A percentile compares a stretch with the other conserved stretches of the same genome.
Conservation (phyloP, 2,113 vertebrate species). For the Vidua chalybeata region DNA sequence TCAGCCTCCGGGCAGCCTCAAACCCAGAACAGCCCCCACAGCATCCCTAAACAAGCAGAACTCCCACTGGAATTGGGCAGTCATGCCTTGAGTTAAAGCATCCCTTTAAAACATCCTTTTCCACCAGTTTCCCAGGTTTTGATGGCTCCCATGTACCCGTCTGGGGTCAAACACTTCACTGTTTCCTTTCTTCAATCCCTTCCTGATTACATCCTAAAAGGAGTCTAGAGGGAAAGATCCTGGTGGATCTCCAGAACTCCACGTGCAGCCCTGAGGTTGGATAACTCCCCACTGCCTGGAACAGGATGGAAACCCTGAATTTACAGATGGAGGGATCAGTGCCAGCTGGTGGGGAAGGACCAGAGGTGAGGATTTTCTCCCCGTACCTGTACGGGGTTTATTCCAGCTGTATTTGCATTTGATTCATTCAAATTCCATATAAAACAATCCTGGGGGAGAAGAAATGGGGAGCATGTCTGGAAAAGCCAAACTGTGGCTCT, state of each 20-base stretch:
- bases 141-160: neutral
- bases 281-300: neutral
- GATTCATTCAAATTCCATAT: neutral
- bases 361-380: neutral
- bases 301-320: neutral
- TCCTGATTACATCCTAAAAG: neutral
- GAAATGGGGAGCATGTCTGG: neutral
- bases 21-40: neutral
- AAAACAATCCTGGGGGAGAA: neutral
- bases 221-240: neutral
- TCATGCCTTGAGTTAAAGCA: neutral
- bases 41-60: neutral
- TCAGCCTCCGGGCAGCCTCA: neutral
- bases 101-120: neutral
- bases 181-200: neutral
- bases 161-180: neutral
- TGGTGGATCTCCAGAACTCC: neutral
- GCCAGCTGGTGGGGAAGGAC: neutral
- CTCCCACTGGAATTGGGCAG: neutral
- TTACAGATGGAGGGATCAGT: neutral
- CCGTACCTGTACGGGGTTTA: fast-evolving
- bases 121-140: neutral
- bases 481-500: neutral
- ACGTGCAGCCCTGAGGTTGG: neutral
- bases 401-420: neutral